Base-by-base conservation (phyloP, 2,797 vertebrate species). In the Leucoraja ocellata region DNA sequence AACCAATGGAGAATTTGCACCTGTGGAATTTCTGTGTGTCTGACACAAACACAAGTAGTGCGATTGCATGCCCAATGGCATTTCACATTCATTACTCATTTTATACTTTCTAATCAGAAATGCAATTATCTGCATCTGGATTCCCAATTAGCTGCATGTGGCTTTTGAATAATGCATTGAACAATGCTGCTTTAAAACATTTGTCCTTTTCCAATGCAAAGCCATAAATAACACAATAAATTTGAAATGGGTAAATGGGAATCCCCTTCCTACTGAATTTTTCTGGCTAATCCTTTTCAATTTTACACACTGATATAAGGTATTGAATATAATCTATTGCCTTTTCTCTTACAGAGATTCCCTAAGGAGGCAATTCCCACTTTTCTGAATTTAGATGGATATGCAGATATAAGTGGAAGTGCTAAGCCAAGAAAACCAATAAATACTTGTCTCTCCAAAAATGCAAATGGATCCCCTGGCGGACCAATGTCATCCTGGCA, bases 181-280 rank as follows among this genome's bases (percentile, higher is more conserved):
- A 74, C 11, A 76, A 91, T 21, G 11, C 36, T 11, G 7, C 32
- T 91, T 90, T 74, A 74, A 74, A 91, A 91, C 39, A 58, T 46
- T 46, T 73, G 36, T 10, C 6, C 7, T 1, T 74, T 91, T 18
- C 9, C 68, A 91, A 76, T 58, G 71, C 46, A 58, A 92, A 92
- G 71, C 90, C n/a, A 58, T 92, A 91, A 76, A 92, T 54, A 76
- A 74, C 39, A 58, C 68, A 92, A 4, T 92, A 92, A 92, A 16
- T 46, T 74, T 92, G 68, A 92, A 76, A 92, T 74, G 71, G 11
- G 25, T 92, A 92, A 74, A 58, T 76, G 11, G 90, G 90, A 92
- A 74, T 54, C 10, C 16, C 11, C 39, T 63, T 8, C 16, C 90
- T 74, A 76, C 25, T 76, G 90, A 54, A 39, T n/a, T 76, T 54